Conservation (phyloP, 2,797 vertebrate species). For the Potorous gilbertii region DNA sequence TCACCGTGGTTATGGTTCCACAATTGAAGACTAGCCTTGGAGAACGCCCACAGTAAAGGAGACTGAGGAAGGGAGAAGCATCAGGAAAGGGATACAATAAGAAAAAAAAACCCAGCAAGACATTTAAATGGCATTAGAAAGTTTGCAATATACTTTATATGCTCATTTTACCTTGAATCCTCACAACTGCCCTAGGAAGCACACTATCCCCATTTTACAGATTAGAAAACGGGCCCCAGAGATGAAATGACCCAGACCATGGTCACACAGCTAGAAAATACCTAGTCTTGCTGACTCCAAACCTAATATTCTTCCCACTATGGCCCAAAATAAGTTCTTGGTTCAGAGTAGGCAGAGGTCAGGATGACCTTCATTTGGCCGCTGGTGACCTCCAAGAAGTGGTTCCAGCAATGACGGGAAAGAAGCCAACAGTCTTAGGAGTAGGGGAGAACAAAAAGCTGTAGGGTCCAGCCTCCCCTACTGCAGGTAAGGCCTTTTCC, state of each 20-base stretch:
- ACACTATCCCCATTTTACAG: not conserved
- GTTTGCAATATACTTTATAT: not conserved
- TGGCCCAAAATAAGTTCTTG: not conserved
- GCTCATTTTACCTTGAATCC: not conserved
- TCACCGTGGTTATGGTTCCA: not conserved
- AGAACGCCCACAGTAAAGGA: not conserved
- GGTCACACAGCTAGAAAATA: not conserved
- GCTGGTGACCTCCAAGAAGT: not conserved
- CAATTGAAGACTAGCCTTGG: not conserved
- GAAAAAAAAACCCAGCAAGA: too few relatives aligned
- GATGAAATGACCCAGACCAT: too few relatives aligned
- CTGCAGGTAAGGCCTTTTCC: not conserved
- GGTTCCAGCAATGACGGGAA: not conserved
- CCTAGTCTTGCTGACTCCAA: not conserved
- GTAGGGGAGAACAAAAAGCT: not conserved
- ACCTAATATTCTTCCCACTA: not conserved
- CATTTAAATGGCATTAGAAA: not conserved
- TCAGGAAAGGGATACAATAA: not conserved
- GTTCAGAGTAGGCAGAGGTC: not conserved
- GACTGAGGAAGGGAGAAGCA: too few relatives aligned
- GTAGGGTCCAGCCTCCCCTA: not conserved
- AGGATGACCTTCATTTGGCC: not conserved
- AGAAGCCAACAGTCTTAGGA: not conserved
- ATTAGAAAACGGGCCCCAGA: too few relatives aligned
- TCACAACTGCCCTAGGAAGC: too few relatives aligned